Evolutionary conservation across 2,797 vertebrate species (phyloP).

Genomic region (Danio tinwini): DNA sequence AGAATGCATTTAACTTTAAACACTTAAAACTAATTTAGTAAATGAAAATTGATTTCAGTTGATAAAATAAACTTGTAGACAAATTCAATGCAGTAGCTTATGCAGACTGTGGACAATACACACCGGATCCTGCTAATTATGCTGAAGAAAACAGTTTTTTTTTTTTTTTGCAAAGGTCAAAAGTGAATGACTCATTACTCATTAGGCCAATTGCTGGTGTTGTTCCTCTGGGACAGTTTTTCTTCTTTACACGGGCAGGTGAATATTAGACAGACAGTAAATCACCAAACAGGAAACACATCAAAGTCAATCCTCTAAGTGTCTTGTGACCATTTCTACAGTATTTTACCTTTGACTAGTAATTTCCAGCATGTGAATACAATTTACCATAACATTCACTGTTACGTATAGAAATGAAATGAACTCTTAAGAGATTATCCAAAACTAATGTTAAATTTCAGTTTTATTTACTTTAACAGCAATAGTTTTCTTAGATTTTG

Average conservation of each 20-base stretch:
- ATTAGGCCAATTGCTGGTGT: constrained; percentile 10
- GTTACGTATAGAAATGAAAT: too few species aligned
- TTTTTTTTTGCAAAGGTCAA: background rate
- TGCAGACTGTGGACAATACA: too few species aligned
- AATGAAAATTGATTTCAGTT: too few species aligned
- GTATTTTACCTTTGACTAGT: background rate
- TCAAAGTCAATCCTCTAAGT: background rate
- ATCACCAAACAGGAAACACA: background rate
- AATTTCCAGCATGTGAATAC: background rate
- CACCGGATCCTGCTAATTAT: background rate
- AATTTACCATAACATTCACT: too few species aligned
- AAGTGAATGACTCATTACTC: constrained; percentile 4
- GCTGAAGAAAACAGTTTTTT: background rate
- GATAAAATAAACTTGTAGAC: too few species aligned
- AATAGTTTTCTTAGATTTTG: too few species aligned
- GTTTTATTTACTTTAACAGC: too few species aligned
- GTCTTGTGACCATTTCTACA: constrained; percentile 5
- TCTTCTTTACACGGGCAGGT: constrained; percentile 3
- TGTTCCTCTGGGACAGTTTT: constrained; percentile 14
- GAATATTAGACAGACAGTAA: background rate
- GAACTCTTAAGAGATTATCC: too few species aligned
- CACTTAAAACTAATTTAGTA: too few species aligned
- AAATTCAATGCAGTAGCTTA: too few species aligned
- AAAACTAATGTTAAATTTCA: too few species aligned
- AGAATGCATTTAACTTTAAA: too few species aligned